These are phyloP conservation scores for Circaetus cinerascens DNA, from an alignment of 2,113 vertebrate genomes.

Conservation along the genomic window DNA sequence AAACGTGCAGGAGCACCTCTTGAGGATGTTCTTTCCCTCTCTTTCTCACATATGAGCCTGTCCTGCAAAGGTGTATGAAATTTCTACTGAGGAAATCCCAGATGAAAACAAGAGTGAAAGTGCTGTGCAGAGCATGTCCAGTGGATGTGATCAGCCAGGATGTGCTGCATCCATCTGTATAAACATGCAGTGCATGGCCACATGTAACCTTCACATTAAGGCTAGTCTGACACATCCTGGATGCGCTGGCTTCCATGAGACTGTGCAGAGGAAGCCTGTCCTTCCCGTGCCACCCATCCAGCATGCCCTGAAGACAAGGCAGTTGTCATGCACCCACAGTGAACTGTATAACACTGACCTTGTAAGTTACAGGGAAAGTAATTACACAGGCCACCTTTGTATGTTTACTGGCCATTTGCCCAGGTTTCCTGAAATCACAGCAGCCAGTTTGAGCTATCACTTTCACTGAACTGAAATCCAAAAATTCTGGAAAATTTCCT, in stretches of 20 bases:
- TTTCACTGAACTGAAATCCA: neutral
- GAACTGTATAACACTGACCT: neutral
- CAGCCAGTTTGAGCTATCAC: neutral
- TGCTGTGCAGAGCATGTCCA: rapidly evolving
- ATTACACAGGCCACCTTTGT: neutral
- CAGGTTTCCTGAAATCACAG: neutral
- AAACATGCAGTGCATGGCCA: rapidly evolving
- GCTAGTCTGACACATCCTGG: neutral
- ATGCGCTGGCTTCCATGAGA: neutral
- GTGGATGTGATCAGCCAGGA: neutral
- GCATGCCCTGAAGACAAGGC: neutral
- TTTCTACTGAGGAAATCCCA: neutral
- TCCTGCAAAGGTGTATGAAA: neutral
- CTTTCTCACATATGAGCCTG: neutral
- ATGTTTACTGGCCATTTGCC: neutral
- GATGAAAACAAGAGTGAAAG: neutral
- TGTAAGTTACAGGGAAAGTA: neutral
- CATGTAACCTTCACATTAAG: neutral
- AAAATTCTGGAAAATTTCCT: neutral
- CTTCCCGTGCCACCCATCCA: neutral
- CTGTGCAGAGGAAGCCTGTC: neutral
- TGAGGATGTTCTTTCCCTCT: neutral
- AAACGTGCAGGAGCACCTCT: rapidly evolving
- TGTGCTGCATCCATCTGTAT: rapidly evolving
- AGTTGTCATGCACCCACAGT: neutral